Conservation (phyloP, 2,113 vertebrate species). For the Ovibos moschatus region DNA sequence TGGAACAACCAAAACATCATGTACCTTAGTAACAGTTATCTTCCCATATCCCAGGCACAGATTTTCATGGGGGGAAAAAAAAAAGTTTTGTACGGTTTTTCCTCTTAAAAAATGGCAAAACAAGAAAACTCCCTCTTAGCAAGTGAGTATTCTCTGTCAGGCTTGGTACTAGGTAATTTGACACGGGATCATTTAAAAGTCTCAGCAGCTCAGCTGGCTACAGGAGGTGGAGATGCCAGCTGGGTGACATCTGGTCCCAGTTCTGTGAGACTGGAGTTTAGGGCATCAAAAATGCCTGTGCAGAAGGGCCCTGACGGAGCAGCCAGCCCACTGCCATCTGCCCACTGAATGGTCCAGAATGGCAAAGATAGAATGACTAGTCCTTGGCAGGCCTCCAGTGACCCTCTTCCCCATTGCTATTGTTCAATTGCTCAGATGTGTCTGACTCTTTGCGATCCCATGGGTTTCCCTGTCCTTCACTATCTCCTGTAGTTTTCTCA, state of each 20-base stretch:
- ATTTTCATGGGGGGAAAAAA: not conserved
- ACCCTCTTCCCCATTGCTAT: not conserved
- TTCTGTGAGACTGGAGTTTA: not conserved
- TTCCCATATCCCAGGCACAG: not conserved
- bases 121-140: not conserved
- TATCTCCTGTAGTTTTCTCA: not conserved
- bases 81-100: not conserved
- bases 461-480: not conserved
- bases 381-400: not conserved
- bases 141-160: not conserved
- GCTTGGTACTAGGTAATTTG: not conserved
- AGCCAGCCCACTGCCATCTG: conserved; percentile 2
- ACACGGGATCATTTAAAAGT: not conserved
- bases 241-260: not conserved
- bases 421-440: not conserved
- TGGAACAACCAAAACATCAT: not conserved
- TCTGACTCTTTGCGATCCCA: not conserved
- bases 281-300: not conserved
- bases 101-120: not conserved
- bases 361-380: not conserved
- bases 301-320: not conserved
- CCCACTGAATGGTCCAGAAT: not conserved
- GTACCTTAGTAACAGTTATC: too few species aligned
- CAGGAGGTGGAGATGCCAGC: not conserved
- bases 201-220: not conserved